Conservation (phyloP, 2,797 vertebrate species). For the Apodemus agrarius region DNA sequence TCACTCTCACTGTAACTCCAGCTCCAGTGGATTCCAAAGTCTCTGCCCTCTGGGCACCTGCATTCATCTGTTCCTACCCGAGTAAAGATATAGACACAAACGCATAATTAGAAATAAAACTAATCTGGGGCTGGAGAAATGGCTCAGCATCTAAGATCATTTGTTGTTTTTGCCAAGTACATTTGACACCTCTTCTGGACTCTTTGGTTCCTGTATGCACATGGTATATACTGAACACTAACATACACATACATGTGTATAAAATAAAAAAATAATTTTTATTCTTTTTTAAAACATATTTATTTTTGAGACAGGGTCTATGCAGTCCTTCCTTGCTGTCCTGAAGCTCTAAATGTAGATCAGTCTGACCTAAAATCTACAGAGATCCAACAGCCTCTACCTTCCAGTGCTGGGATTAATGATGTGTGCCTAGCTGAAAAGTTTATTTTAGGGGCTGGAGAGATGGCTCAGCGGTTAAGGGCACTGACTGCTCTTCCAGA, state of each 20-base stretch:
- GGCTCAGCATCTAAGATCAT: neutral
- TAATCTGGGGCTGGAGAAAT: no score
- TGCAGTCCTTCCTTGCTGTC: neutral
- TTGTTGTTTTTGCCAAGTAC: neutral
- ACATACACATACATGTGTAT: neutral
- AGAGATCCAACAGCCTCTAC: neutral
- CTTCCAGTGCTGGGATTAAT: no score
- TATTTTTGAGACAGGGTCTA: neutral
- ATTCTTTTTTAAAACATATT: neutral
- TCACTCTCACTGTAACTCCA: no score
- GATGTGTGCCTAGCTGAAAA: no score
- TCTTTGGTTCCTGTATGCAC: neutral
- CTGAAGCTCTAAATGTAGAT: neutral
- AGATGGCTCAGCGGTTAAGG: neutral
- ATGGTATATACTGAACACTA: no score
- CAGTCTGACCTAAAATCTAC: neutral
- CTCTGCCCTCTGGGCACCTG: no score
- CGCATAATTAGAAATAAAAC: no score
- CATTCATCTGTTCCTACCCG: no score
- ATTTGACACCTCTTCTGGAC: neutral
- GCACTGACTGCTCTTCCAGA: neutral
- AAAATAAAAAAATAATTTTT: neutral
- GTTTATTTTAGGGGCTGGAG: no score
- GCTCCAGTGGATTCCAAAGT: no score
- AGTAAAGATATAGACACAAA: no score